Conservation (phyloP, 2,113 vertebrate species). For the Proterorhinus semilunaris region DNA sequence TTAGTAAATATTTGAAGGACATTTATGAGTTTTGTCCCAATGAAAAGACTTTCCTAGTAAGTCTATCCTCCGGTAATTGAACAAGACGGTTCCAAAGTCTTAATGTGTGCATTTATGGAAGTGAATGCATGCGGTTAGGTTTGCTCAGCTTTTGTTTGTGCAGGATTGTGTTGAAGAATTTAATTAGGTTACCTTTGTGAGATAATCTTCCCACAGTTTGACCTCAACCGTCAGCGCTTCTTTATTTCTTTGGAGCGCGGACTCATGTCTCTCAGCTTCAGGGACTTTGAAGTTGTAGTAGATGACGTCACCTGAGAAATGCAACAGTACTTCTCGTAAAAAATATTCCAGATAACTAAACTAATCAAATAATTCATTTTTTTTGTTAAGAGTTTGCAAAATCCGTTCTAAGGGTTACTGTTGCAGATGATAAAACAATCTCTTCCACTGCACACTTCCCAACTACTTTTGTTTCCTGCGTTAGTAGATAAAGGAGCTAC, state of each 20-base stretch:
- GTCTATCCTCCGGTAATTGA: no score
- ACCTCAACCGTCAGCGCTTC: slow-evolving; percentile 59
- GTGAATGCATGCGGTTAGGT: not conserved
- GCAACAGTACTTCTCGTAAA: not conserved
- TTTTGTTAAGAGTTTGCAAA: not conserved
- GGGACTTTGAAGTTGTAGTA: slow-evolving; percentile 65
- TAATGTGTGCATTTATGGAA: not conserved
- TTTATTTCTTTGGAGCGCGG: slow-evolving; percentile 63
- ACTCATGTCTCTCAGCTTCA: slow-evolving; percentile 71
- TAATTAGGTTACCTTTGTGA: slow-evolving; percentile 56
- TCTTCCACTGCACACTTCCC: not conserved
- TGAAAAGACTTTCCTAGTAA: no score
- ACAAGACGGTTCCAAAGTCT: no score
- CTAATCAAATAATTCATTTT: no score
- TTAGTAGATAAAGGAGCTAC: no score
- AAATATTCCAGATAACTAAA: no score
- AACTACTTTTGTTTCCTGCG: no score
- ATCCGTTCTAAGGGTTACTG: no score
- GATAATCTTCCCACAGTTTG: slow-evolving; percentile 74
- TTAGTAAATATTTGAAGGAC: no score
- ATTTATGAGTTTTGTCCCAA: no score
- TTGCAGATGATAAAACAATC: not conserved
- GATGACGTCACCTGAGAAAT: slow-evolving; percentile 44
- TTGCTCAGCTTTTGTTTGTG: not conserved
- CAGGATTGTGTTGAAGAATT: not conserved